phyloP scores from a whole-genome alignment of 2,797 vertebrate species.

The Hapalemur alaotrensis region DNA sequence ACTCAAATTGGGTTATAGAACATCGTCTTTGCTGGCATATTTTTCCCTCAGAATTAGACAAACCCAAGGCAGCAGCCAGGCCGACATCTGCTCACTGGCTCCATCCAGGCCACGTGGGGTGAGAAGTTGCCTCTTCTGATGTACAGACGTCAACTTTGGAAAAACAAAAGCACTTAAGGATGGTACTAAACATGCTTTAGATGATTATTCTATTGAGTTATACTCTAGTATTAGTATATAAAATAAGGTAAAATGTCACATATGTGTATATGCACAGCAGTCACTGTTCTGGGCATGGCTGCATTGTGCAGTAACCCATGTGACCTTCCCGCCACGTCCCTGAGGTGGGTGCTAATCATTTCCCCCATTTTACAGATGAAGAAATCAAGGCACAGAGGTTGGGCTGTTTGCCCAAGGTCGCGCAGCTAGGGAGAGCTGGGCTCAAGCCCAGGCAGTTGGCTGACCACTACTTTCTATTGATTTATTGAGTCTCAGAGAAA shows the following conservation, averaged over 20 bases:
- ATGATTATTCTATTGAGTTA: background rate
- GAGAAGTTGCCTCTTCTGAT: background rate
- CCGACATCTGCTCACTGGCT: rapidly evolving
- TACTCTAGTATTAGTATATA: background rate
- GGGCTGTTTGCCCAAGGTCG: background rate
- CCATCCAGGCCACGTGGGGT: rapidly evolving
- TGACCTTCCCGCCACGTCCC: background rate
- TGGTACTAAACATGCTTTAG: background rate
- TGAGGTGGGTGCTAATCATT: rapidly evolving
- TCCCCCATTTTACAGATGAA: background rate
- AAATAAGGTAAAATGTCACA: background rate
- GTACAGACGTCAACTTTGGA: background rate
- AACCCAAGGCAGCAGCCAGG: rapidly evolving
- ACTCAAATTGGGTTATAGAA: conserved; percentile 75
- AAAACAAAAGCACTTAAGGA: rapidly evolving
- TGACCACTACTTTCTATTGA: background rate
- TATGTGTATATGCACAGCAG: background rate
- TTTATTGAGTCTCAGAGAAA: background rate
- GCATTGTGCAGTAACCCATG: background rate
- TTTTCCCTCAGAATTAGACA: background rate
- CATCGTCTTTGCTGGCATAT: background rate
- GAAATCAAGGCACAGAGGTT: background rate
- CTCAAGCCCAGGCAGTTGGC: background rate
- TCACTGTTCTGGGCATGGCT: background rate
- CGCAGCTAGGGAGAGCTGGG: background rate